phyloP scores from a whole-genome alignment of 2,888 invertebrate species.

The Aradus depressus region DNA sequence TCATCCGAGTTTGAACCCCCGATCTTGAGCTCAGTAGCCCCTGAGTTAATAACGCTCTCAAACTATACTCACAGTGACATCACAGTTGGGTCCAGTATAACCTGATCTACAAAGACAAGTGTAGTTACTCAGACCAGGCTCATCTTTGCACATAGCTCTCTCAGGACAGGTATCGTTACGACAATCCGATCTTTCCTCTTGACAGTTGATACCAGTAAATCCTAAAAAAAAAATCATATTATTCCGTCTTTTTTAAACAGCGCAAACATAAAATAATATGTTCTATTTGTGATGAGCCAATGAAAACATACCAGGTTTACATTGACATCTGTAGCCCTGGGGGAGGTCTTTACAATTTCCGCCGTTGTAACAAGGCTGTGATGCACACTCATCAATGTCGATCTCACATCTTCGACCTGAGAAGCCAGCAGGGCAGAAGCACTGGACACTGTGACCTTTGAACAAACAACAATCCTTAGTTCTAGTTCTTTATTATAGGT shows the following conservation, averaged over 20 bases:
- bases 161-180: slow-evolving; percentile 84
- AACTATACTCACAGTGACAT: slow-evolving; percentile 56
- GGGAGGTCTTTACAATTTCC: slow-evolving; percentile 85
- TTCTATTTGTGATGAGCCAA: neutral
- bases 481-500: no score
- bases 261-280: no score
- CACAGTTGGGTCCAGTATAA: slow-evolving; percentile 86
- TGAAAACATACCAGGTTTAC: slow-evolving; percentile 48
- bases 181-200: slow-evolving; percentile 85
- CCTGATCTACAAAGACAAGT: slow-evolving; percentile 90
- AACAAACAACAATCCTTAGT: no score
- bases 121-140: slow-evolving; percentile 75
- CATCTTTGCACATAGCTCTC: slow-evolving; percentile 94
- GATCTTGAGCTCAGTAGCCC: no score
- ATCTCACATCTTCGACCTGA: slow-evolving; percentile 86
- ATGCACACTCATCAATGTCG: slow-evolving; percentile 90
- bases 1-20: no score
- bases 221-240: no score
- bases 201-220: slow-evolving; percentile 87
- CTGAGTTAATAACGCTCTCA: neutral
- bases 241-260: no score
- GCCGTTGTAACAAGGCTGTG: slow-evolving; percentile 86
- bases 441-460: slow-evolving; percentile 74
- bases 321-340: slow-evolving; percentile 84
- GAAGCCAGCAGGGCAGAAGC: slow-evolving; percentile 90